Evolutionary conservation across 2,797 vertebrate species (phyloP).

Genomic region (Prunella strophiata): DNA sequence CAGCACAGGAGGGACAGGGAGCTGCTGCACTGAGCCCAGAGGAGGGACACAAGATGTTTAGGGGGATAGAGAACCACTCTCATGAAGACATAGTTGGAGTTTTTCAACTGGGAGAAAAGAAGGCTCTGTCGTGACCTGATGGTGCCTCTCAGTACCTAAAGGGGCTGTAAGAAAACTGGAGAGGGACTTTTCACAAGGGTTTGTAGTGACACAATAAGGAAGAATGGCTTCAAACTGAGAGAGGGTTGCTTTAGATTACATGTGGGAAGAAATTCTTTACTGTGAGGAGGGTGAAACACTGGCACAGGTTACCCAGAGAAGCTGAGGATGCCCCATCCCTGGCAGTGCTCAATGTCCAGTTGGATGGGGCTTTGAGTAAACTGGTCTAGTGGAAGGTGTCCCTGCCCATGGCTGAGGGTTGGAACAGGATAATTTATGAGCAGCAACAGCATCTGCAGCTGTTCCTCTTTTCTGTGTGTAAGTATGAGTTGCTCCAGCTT

Average conservation of each 20-base stretch:
- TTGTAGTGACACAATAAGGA: background rate
- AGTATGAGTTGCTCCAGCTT: background rate
- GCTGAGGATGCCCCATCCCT: background rate
- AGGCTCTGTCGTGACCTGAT: background rate
- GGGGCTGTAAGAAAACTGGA: background rate
- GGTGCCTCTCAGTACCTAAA: background rate
- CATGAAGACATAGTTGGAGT: background rate
- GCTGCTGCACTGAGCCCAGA: accelerated
- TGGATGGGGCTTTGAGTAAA: background rate
- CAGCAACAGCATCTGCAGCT: background rate
- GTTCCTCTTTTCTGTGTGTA: background rate
- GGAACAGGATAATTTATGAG: background rate
- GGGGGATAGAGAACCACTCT: too few relatives aligned
- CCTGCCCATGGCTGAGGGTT: background rate
- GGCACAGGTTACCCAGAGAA: background rate
- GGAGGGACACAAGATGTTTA: background rate
- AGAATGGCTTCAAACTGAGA: background rate
- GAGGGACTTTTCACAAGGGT: background rate
- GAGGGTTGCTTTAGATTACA: background rate
- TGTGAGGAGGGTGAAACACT: background rate
- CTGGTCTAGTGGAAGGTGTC: background rate
- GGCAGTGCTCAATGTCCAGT: background rate
- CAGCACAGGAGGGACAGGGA: background rate
- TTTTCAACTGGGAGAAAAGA: background rate
- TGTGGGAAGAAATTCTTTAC: background rate